Evolutionary conservation across 2,888 invertebrate genomes (phyloP).

Genomic region (Lasioglossum morio): DNA sequence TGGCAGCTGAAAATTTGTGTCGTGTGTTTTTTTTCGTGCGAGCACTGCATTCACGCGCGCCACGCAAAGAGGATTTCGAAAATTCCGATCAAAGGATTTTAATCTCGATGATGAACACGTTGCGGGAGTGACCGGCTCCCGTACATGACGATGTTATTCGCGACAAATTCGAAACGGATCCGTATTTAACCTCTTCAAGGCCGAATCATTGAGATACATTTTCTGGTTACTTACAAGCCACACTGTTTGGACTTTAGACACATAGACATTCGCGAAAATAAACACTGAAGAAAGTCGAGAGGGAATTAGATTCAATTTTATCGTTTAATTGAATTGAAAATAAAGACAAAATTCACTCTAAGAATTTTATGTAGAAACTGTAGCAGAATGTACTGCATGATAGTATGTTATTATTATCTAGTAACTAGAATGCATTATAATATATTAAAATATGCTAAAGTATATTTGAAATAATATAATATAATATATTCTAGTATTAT

Average conservation of each 20-base stretch:
- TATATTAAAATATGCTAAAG: too few relatives aligned
- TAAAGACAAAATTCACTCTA: neutral
- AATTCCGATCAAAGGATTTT: conserved; percentile 15
- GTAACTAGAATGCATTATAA: too few relatives aligned
- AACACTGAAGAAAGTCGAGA: neutral
- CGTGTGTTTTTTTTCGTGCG: neutral
- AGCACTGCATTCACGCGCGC: neutral
- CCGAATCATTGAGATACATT: neutral
- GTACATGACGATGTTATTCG: neutral
- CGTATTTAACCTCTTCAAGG: neutral
- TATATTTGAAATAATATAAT: too few relatives aligned
- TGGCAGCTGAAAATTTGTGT: neutral
- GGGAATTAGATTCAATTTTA: neutral
- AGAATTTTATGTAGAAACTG: neutral
- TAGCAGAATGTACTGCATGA: neutral
- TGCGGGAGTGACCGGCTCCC: neutral
- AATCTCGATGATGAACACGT: conserved; percentile 6
- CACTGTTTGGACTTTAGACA: neutral
- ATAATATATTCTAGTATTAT: too few relatives aligned
- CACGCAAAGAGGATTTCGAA: conserved; percentile 7
- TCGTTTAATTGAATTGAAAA: neutral
- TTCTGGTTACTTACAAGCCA: neutral
- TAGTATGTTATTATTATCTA: too few relatives aligned
- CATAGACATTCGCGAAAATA: neutral
- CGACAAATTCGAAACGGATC: neutral